Evolutionary conservation across 2,888 invertebrate species (phyloP).

Genomic region (Ichneumoninae sp.): DNA sequence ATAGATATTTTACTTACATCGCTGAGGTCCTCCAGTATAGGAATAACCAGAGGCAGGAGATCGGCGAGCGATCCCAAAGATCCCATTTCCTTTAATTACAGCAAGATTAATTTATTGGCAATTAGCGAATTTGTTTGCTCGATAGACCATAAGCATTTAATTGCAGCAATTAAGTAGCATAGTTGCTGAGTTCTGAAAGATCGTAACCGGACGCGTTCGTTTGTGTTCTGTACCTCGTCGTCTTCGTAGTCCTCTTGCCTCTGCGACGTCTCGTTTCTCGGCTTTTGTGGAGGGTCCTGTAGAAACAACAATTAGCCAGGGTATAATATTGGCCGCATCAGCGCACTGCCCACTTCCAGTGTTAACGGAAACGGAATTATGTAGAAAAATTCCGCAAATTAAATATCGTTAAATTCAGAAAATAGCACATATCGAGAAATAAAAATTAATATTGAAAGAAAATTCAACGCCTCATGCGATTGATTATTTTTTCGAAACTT

Average conservation of each 20-base stretch:
- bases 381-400: too few relatives aligned
- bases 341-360: too few relatives aligned
- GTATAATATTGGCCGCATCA: too few relatives aligned
- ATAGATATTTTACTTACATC: slow-evolving; percentile 75
- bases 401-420: too few relatives aligned
- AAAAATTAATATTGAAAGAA: not conserved
- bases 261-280: slow-evolving; percentile 68
- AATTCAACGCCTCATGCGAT: not conserved
- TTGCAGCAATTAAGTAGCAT: not conserved
- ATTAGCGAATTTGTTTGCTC: not conserved
- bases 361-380: not conserved
- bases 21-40: slow-evolving; percentile 81
- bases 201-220: not conserved
- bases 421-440: not conserved
- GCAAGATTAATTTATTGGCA: not conserved
- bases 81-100: slow-evolving; percentile 69
- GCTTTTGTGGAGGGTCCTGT: slow-evolving; percentile 53
- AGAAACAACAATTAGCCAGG: not conserved
- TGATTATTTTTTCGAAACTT: not conserved
- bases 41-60: slow-evolving; percentile 78
- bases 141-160: not conserved
- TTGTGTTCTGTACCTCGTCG: slow-evolving; percentile 47
- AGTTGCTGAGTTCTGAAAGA: not conserved
- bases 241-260: slow-evolving; percentile 72
- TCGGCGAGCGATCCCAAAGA: slow-evolving; percentile 78